Evolutionary conservation across 2,888 invertebrate genomes (phyloP).

Genomic region (Sepioteuthis lessoniana): DNA sequence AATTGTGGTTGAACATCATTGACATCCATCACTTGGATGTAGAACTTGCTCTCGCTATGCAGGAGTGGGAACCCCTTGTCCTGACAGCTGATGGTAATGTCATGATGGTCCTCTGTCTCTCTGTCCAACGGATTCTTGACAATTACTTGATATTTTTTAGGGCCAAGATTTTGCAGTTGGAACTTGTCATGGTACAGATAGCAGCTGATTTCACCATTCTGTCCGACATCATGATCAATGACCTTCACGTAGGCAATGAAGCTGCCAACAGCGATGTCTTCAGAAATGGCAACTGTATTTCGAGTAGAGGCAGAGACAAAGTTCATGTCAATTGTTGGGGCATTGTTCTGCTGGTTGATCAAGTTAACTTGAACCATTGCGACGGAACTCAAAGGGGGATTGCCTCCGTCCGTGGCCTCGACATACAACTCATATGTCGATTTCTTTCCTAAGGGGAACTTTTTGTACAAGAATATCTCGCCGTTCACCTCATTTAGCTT

Average conservation of each 20-base stretch:
- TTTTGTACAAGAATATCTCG: neutral
- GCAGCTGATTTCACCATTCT: constrained; percentile 10
- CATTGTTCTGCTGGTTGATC: constrained; percentile 9
- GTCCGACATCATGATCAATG: constrained; percentile 21
- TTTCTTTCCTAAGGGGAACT: constrained; percentile 33
- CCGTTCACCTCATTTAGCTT: neutral
- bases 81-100: constrained; percentile 33
- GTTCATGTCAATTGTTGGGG: constrained; percentile 23
- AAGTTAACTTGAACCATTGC: constrained; percentile 10
- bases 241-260: constrained; percentile 1
- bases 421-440: neutral
- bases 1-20: constrained; percentile 4
- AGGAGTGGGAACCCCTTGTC: constrained; percentile 33
- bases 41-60: constrained; percentile 33
- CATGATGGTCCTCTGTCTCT: constrained; percentile 33
- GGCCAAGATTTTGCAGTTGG: constrained; percentile 14
- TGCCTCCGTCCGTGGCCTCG: neutral
- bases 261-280: neutral
- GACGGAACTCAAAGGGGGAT: neutral
- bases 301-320: neutral
- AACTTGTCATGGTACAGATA: constrained; percentile 12
- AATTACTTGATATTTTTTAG: constrained; percentile 18
- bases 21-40: constrained; percentile 33
- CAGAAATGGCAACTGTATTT: neutral
- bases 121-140: constrained; percentile 21